Conservation (phyloP, 2,888 invertebrate genomes). For the Schizaphis graminum region DNA sequence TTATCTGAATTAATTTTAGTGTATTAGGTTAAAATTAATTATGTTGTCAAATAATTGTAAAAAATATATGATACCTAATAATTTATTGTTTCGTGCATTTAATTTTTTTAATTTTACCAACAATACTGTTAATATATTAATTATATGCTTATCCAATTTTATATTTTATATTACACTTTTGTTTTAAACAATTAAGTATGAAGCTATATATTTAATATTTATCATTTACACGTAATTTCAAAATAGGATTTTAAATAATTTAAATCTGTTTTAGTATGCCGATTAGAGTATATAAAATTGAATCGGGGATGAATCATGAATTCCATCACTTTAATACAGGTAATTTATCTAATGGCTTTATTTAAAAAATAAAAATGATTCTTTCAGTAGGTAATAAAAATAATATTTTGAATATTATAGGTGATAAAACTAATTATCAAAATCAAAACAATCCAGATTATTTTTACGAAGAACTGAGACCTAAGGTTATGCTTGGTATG, state of each 20-base stretch:
- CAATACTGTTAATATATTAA: neutral
- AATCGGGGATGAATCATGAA: slow-evolving; percentile 48
- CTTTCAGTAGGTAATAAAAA: neutral
- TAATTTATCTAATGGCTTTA: neutral
- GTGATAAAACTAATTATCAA: slow-evolving; percentile 51
- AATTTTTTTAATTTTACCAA: neutral
- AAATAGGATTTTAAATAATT: neutral
- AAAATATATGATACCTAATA: neutral
- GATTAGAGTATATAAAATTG: slow-evolving; percentile 44
- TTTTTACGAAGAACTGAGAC: slow-evolving; percentile 57
- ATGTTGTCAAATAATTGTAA: neutral
- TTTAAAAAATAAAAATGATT: neutral
- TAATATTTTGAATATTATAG: slow-evolving; percentile 29
- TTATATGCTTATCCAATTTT: neutral
- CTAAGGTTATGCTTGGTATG: slow-evolving; percentile 1
- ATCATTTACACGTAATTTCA: neutral
- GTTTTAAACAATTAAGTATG: neutral
- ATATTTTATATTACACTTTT: neutral
- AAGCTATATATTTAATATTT: neutral
- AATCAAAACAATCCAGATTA: slow-evolving; percentile 61
- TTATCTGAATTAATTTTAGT: slow-evolving; percentile 11
- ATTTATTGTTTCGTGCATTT: neutral
- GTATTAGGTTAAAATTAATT: neutral
- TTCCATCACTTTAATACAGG: slow-evolving; percentile 51
- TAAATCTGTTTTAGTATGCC: slow-evolving; percentile 55